These are phyloP conservation scores for Lucilia sericata DNA, from an alignment of 1,140 invertebrate genomes.

Conservation along the genomic window DNA sequence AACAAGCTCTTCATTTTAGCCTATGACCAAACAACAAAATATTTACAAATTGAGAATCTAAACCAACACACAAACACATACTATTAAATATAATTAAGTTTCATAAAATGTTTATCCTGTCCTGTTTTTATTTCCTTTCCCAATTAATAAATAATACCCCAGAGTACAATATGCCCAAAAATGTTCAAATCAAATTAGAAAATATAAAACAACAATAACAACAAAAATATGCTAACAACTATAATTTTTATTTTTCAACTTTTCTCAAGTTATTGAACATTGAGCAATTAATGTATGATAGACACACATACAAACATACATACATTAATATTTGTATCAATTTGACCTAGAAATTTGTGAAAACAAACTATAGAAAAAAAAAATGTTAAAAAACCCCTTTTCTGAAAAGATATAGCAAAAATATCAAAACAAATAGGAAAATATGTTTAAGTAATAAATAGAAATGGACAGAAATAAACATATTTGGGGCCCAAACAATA, in stretches of 20 bases:
- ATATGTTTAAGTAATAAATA: background rate
- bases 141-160: background rate
- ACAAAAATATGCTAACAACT: background rate
- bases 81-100: background rate
- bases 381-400: background rate
- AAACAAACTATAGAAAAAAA: background rate
- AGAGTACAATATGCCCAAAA: background rate
- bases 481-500: background rate
- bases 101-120: background rate
- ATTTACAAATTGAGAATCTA: no score
- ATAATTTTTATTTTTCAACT: background rate
- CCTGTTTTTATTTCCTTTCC: background rate
- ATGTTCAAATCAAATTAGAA: no score
- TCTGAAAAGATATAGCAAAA: background rate
- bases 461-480: background rate
- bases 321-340: background rate
- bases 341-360: constrained; percentile 27
- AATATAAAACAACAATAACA: background rate
- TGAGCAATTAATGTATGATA: background rate
- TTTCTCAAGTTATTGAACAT: no score
- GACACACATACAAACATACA: no score
- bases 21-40: no score
- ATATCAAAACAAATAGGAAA: constrained; percentile 1
- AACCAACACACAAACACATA: background rate
- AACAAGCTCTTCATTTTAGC: no score